phyloP scores from a whole-genome alignment of 1,140 invertebrate genomes.

The Xylocopa sonorina region DNA sequence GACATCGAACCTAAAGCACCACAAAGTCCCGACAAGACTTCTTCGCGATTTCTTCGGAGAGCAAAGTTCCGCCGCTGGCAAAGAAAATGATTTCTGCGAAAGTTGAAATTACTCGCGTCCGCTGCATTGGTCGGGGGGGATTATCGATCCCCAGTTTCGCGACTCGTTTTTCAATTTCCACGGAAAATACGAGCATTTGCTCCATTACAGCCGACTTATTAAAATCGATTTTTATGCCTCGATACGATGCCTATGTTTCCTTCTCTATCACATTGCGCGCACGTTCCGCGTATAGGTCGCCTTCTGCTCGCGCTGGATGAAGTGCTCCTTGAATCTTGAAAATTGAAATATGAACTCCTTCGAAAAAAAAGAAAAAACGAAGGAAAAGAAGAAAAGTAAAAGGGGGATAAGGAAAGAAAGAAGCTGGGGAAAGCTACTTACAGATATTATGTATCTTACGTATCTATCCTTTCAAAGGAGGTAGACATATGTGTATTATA shows the following conservation, averaged over 20 bases:
- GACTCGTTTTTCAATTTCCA: neutral
- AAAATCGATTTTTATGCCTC: constrained; percentile 31
- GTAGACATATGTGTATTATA: too few species aligned
- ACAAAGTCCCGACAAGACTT: neutral
- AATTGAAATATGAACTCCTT: constrained; percentile 8
- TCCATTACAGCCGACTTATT: constrained; percentile 23
- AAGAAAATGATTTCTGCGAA: neutral
- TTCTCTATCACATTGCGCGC: neutral
- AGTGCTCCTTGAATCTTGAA: neutral
- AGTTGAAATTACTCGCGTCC: constrained; percentile 16
- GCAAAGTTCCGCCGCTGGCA: neutral
- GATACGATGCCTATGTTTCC: neutral
- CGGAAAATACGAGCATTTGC: constrained; percentile 14
- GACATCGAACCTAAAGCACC: neutral
- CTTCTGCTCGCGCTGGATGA: neutral
- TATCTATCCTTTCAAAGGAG: neutral
- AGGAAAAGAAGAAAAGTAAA: neutral
- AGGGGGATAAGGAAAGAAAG: too few species aligned
- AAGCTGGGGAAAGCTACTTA: neutral
- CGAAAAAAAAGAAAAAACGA: neutral
- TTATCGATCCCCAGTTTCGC: neutral
- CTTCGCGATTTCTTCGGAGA: neutral
- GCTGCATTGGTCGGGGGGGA: neutral
- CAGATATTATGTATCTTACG: neutral
- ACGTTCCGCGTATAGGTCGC: neutral